Percentiles rank a stretch among this genome's conserved stretches.
These are phyloP conservation scores for Nannoperca australis DNA, from an alignment of 2,797 vertebrate genomes.

Conservation along the genomic window DNA sequence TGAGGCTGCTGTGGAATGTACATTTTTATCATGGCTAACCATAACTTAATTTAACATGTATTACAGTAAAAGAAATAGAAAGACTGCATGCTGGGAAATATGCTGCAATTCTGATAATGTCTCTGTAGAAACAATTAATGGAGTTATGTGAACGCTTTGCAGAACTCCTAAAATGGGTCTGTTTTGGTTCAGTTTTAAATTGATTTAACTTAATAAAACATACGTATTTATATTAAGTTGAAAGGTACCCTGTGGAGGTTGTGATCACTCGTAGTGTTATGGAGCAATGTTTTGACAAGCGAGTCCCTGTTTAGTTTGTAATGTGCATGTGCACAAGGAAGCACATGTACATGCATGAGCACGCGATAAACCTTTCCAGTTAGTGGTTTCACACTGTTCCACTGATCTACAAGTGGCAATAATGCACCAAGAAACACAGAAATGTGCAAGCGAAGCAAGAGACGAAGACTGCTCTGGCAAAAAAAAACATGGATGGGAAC, in stretches of 20 bases:
- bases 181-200: not conserved
- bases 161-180: no score
- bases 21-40: not conserved
- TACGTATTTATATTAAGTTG: not conserved
- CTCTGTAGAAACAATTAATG: not conserved
- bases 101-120: not conserved
- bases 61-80: not conserved
- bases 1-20: not conserved
- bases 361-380: not conserved
- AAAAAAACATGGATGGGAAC: not conserved
- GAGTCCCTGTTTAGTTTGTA: no score
- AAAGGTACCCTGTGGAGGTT: no score
- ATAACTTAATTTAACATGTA: not conserved
- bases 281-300: no score
- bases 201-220: not conserved
- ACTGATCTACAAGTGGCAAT: not conserved
- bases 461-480: not conserved
- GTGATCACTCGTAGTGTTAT: no score
- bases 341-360: no score
- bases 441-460: not conserved
- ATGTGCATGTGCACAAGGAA: no score
- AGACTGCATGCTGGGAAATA: not conserved
- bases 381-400: not conserved
- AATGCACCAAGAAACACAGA: not conserved
- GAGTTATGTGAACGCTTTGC: not conserved